phyloP scores from a whole-genome alignment of 1,140 invertebrate genomes.

The Lordiphosa clarofinis region DNA sequence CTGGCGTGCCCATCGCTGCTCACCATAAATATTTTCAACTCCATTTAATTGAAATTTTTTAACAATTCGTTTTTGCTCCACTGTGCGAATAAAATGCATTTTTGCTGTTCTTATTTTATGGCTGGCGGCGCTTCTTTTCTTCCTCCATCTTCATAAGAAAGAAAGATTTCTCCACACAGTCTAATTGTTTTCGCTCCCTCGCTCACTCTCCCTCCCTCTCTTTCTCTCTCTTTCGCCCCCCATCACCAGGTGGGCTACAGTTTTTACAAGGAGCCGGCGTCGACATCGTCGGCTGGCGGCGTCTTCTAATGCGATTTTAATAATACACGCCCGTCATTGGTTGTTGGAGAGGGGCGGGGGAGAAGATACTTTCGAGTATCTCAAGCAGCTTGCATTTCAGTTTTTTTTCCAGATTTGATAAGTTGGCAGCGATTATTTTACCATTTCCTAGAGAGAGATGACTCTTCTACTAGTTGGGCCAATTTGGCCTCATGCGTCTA shows the following conservation, averaged over 20 bases:
- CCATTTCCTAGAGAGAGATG: slow-evolving; percentile 55
- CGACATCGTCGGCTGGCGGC: slow-evolving; percentile 40
- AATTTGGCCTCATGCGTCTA: slow-evolving; percentile 41
- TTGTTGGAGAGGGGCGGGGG: slow-evolving; percentile 7
- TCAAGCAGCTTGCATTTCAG: slow-evolving; percentile 55
- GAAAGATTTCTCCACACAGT: slow-evolving; percentile 59
- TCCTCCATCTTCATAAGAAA: slow-evolving; percentile 25
- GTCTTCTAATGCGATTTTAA: slow-evolving; percentile 79
- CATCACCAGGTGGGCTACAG: slow-evolving; percentile 39
- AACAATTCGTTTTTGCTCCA: background rate
- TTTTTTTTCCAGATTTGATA: slow-evolving; percentile 66
- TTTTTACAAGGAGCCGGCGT: slow-evolving; percentile 55
- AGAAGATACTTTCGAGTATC: slow-evolving; percentile 17
- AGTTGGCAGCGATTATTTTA: slow-evolving; percentile 76
- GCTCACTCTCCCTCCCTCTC: slow-evolving; percentile 16
- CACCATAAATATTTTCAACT: too few relatives aligned
- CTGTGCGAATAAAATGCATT: slow-evolving; percentile 3
- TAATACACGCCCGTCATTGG: slow-evolving; percentile 73
- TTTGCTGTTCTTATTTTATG: slow-evolving; percentile 5
- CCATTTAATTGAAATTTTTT: too few relatives aligned
- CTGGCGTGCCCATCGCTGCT: too few relatives aligned
- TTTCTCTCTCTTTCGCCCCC: slow-evolving; percentile 1
- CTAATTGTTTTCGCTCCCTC: slow-evolving; percentile 56
- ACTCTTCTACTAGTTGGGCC: slow-evolving; percentile 43
- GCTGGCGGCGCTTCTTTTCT: slow-evolving; percentile 8